Percentiles rank a stretch among this genome's conserved stretches.
Evolutionary conservation across 2,888 invertebrate genomes (phyloP).

Genomic region (Monoplex corrugatus): DNA sequence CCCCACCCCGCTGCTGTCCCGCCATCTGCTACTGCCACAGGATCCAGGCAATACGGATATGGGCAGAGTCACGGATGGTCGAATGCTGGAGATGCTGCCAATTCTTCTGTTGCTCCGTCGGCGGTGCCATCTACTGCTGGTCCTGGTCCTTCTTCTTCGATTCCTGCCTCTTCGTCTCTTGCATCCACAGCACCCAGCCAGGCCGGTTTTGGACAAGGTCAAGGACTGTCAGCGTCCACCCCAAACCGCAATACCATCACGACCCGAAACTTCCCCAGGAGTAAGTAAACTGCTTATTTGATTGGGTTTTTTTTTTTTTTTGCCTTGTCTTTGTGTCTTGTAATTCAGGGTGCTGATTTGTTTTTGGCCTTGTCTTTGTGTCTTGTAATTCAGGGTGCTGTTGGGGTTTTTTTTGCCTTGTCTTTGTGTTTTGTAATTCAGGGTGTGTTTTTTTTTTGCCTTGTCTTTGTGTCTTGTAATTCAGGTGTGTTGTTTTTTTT

Average conservation of each 20-base stretch:
- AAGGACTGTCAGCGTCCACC: neutral
- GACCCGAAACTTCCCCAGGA: constrained; percentile 2
- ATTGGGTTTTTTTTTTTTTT: no score
- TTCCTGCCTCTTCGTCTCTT: neutral
- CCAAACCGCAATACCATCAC: neutral
- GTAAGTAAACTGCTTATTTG: neutral
- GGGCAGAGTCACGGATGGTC: constrained; percentile 34
- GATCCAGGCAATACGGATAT: neutral
- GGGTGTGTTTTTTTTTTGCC: no score
- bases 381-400: neutral
- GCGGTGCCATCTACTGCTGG: neutral
- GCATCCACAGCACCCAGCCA: no score
- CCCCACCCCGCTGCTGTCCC: neutral
- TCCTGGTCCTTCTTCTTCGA: neutral
- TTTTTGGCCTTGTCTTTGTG: neutral
- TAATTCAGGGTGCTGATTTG: no score
- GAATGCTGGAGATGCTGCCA: neutral
- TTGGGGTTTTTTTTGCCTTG: neutral
- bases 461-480: no score
- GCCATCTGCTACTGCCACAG: neutral
- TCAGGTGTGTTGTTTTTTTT: no score
- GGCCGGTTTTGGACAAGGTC: neutral
- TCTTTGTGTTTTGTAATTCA: neutral
- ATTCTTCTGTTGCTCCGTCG: neutral
- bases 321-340: no score